Evolutionary conservation across 2,888 invertebrate genomes (phyloP), one percentile per base, ranked within the genome.

Genomic region (Elgonia sp.): DNA sequence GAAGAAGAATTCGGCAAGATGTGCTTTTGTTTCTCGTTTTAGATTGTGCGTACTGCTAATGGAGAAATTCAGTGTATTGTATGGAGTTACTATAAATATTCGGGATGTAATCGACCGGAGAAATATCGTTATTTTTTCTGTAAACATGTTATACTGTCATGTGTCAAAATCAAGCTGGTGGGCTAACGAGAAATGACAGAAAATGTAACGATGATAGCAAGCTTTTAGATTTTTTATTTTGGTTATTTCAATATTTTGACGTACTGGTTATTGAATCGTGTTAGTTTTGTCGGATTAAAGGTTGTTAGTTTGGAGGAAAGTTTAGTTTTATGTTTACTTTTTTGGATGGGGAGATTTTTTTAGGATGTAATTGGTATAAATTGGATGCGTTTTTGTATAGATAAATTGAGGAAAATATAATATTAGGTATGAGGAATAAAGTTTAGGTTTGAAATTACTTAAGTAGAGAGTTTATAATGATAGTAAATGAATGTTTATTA

Each of bases 71-170:
- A 67, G 70, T 62, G 39, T 75, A 67, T 57, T 20, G 39, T 75
- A 67, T 57, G 14, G 53, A 76, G 69, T 69, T 70, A 40, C 76
- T 60, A 46, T 69, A 76, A 76, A 84, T 84, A 76, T 60, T 83
- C 67, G 53, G 50, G 67, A 67, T 18, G 60, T 50, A 75, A 83
- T 83, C 62, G 62, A 69, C 75, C 4, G 8, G 57, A 29, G 29
- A 37, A 77, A 70, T 29, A 70, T 12, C 70, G 63, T 20, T 84
- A 67, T 84, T 84, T 72, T 84, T 84, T 77, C 55, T 77, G 14
- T 21, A 72, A 77, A 77, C 70, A 84, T 9, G 57, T 53, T 21
- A 14, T 39, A 39, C 63, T 77, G 84, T 84, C 84, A 77, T 42
- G 53, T 70, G 84, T 84, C 77, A 77, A 75, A 75, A 53, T 37